Percentiles rank a stretch among this genome's conserved stretches.
These are phyloP conservation scores for Neoseiulus cucumeris DNA, from an alignment of 1,140 invertebrate species.

Conservation along the genomic window DNA sequence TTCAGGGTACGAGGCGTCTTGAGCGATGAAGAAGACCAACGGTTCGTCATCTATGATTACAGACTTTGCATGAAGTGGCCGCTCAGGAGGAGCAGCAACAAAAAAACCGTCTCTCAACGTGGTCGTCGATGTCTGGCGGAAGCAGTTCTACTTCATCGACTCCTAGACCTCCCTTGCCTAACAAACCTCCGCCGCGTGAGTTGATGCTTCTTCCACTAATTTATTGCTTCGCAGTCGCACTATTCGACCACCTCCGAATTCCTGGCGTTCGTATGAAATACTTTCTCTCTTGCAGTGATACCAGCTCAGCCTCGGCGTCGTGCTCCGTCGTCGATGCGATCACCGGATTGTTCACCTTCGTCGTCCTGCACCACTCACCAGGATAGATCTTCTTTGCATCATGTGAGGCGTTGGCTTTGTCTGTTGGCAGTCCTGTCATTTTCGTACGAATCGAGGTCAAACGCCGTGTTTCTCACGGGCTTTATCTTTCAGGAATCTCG, in stretches of 20 bases:
- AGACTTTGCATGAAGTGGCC: constrained; percentile 6
- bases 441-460: constrained; percentile 15
- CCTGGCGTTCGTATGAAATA: too few relatives aligned
- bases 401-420: constrained; percentile 4
- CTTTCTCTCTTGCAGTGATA: neutral
- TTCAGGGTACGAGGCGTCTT: too few relatives aligned
- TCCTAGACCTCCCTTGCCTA: constrained; percentile 5
- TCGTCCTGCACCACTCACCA: constrained; percentile 4
- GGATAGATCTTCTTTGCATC: constrained; percentile 18
- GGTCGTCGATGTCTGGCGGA: constrained; percentile 8
- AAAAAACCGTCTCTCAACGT: constrained; percentile 5
- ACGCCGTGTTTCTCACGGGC: constrained; percentile 24
- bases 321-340: neutral
- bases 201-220: neutral
- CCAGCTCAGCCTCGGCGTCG: neutral
- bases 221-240: too few relatives aligned
- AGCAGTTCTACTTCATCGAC: constrained; percentile 9
- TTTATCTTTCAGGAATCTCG: constrained; percentile 5
- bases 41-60: too few relatives aligned
- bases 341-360: neutral
- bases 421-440: neutral
- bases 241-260: too few relatives aligned
- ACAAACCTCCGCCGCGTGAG: constrained; percentile 8
- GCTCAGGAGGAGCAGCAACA: neutral
- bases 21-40: too few relatives aligned